Evolutionary conservation across 2,797 vertebrate genomes (phyloP).

Genomic region (Pogonophryne albipinna): DNA sequence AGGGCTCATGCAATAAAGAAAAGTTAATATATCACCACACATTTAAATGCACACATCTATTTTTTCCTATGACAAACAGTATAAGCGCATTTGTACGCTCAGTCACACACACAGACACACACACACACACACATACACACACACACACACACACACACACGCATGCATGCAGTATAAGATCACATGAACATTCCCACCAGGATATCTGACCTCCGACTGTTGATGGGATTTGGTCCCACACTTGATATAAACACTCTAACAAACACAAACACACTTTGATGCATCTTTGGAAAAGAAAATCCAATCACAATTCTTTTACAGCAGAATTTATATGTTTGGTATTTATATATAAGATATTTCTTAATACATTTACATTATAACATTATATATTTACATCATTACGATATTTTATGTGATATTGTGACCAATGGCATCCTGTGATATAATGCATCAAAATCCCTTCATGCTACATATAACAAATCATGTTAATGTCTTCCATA

Average conservation of each 20-base stretch:
- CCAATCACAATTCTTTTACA: not conserved
- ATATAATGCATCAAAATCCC: not conserved
- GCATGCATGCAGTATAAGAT: constrained; percentile 17
- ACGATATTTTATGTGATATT: not conserved
- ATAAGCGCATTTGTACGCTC: no score
- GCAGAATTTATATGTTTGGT: not conserved
- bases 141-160: not conserved
- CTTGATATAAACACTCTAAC: constrained; percentile 6
- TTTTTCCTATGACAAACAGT: no score
- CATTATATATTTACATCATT: not conserved
- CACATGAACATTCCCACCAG: constrained; percentile 39
- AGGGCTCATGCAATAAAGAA: not conserved
- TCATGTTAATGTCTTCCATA: not conserved
- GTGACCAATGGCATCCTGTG: not conserved
- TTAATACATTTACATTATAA: not conserved
- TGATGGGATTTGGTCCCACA: constrained; percentile 55
- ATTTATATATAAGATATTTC: not conserved
- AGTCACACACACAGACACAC: no score
- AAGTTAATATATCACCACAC: not conserved
- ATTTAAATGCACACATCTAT: no score
- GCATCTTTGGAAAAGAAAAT: not conserved
- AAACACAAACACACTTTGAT: not conserved
- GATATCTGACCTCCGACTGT: constrained; percentile 43
- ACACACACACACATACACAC: no score
- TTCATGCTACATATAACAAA: not conserved